Base-by-base conservation (phyloP, 2,797 vertebrate species). In the Todus mexicanus region DNA sequence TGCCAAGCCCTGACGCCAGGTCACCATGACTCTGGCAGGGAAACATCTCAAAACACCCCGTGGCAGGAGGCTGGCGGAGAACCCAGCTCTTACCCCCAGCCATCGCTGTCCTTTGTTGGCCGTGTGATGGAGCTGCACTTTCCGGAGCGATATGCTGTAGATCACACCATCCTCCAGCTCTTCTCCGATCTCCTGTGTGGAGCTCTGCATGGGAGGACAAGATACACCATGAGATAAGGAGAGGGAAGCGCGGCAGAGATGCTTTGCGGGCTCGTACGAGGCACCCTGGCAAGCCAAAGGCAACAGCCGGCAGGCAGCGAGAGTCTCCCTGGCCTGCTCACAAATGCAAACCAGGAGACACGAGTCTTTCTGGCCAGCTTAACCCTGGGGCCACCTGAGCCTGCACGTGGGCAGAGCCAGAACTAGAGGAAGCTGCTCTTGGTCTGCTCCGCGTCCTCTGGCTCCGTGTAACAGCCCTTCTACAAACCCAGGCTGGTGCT, bases 101-200 rank as follows among this genome's bases (percentile, higher is more conserved):
- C 99, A 99, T 35, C 99, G 98, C 98, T 99, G 99, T 48, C 99
- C 99, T 95, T 99, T 99, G 96, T 97, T 99, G 97, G 98, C 98
- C 0, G 98, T 98, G 92, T 99, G 99, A 91, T 99, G 99, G 50
- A 99, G 97, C 98, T 99, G 99, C 95, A 99, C 98, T 96, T 99
- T 99, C 64, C 99, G 98, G 84, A 99, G 98, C 4, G 99, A 99
- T 97, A 99, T 99, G 97, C 99, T 99, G 97, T 99, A 99, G 97
- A 99, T 97, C 53, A 99, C 98, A 5, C 99, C 99, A 50, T 99
- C 99, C 97, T 99, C 98, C 85, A 98, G 98, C 98, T 99, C 99
- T 97, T 99, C 99, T 29, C 99, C 99, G 0, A 99, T 99, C 98
- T 99, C 99, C 98, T 99, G 99, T 74, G 99, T 99, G 96, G 98